Evolutionary conservation across 2,888 invertebrate species (phyloP), one percentile per base, ranked within the genome.

Genomic region (Stenurella melanura): DNA sequence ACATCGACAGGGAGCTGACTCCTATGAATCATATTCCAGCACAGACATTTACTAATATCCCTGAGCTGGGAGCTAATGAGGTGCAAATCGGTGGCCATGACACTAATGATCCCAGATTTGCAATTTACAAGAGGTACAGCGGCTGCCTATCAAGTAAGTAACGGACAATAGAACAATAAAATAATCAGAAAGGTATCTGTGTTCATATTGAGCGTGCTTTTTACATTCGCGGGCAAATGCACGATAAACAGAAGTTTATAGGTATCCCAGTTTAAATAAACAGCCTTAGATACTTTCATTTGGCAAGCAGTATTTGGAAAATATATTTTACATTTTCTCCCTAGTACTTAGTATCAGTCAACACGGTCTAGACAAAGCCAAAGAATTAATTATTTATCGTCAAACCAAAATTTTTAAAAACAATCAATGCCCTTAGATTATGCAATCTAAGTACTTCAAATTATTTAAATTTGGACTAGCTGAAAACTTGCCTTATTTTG

Each of bases 1-100:
- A 94, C 86, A 95, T 96, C 82, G 96, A 96, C 88, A 92, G 95
- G 79, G 94, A 94, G 87, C 92, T 93, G 81, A 94, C 96, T 15
- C 93, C 93, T 11, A 89, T 96, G 85, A 91, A 92, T 76, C 93
- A 93, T 82, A 92, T 95, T 58, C 92, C 93, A 0, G 93, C 93
- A 0, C 92, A 95, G 83, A 94, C 93, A 26, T 91, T 93, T 57
- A 93, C 93, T 81, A 94, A 94, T 81, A 92, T 93, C n/a, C 90
- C 92, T 5, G 94, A 94, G 82, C 89, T 92, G 63, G 94, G 95
- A 10, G 93, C 94, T 17, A 96, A 96, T 87, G 96, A 96, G 85
- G 95, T 96, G 11, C 96, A 96, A 88, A 93, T 97, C 71, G 96
- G 96, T 12, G 97, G 97, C 26, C 92, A 96, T 17, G 96, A 96